Conservation (phyloP, 2,797 vertebrate genomes). For the Varecia variegata region DNA sequence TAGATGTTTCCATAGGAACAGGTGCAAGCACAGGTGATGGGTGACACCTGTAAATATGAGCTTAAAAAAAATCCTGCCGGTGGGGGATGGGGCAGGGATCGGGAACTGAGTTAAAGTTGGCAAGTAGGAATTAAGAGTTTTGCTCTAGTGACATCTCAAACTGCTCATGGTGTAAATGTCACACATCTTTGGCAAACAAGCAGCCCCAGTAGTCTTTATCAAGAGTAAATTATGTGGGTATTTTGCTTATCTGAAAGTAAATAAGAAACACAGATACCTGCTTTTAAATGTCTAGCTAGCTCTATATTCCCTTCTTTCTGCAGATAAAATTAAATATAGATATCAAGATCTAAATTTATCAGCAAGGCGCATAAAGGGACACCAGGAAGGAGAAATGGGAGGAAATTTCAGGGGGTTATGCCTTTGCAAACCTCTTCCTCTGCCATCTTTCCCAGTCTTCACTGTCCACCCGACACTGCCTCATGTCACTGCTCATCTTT, state of each 20-base stretch:
- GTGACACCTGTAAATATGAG: background rate
- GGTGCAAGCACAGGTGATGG: fast-evolving
- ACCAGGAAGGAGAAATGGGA: background rate
- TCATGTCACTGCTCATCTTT: background rate
- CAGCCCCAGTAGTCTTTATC: background rate
- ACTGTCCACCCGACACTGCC: too few species aligned
- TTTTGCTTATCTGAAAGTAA: slow-evolving; percentile 36
- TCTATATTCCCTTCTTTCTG: slow-evolving; percentile 17
- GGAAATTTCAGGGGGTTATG: too few species aligned
- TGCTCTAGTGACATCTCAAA: background rate
- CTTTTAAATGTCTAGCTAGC: background rate
- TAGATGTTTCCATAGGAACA: background rate
- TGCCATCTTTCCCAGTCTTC: background rate
- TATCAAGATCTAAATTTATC: background rate
- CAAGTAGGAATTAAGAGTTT: background rate
- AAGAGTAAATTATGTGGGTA: background rate
- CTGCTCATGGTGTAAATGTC: background rate
- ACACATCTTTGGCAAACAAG: background rate
- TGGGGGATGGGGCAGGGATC: too few species aligned
- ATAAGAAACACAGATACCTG: background rate
- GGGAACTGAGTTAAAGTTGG: background rate
- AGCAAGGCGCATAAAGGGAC: background rate
- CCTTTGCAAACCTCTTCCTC: background rate
- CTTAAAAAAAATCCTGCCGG: background rate
- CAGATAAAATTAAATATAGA: background rate